Evolutionary conservation across 2,888 invertebrate species (phyloP), one percentile per base, ranked within the genome.

Genomic region (Cryptus armator): DNA sequence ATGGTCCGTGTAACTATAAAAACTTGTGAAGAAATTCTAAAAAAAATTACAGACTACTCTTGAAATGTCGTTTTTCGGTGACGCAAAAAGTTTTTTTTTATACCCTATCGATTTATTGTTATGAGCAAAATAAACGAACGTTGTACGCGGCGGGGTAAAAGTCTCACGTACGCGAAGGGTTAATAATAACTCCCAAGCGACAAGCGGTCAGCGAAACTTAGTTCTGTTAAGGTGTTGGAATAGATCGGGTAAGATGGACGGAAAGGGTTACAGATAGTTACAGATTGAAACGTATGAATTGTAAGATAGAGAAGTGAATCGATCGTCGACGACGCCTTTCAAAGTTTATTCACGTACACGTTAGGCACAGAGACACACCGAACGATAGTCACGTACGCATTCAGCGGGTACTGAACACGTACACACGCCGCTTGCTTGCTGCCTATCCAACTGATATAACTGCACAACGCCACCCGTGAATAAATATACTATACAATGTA

Each of bases 331-430:
- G 78, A 81, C 53, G 62, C 70, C 70, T 75, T 81, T 64, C 43
- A 10, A 66, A 84, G 81, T 84, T 84, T 84, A 75, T 75, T 70
- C 84, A 84, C 84, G 84, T 84, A 84, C 37, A 19, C 56, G 62
- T 53, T 46, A 14, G 48, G 67, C 53, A 51, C 37, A 14, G 62
- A 48, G 68, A 46, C 24, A 70, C 19, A 37, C 3, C 9, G 62
- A 70, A 70, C 64, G 75, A 81, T 78, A 66, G 81, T 81, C 84
- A 84, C 84, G 84, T 84, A 81, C 81, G 78, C 64, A 37, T 66
- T 84, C 66, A 67, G 32, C 74, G 64, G 37, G 46, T 48, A 75
- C 46, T 37, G 62, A 64, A 64, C 74, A 64, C 74, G 74, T 75
- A 75, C 68, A 68, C 78, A 68, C 59, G 71, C 59, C 66, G 59